A percentile compares a stretch with the other conserved stretches of the same genome.
phyloP scores from a whole-genome alignment of 2,113 vertebrate species.

The Tricholaema leucomelas region DNA sequence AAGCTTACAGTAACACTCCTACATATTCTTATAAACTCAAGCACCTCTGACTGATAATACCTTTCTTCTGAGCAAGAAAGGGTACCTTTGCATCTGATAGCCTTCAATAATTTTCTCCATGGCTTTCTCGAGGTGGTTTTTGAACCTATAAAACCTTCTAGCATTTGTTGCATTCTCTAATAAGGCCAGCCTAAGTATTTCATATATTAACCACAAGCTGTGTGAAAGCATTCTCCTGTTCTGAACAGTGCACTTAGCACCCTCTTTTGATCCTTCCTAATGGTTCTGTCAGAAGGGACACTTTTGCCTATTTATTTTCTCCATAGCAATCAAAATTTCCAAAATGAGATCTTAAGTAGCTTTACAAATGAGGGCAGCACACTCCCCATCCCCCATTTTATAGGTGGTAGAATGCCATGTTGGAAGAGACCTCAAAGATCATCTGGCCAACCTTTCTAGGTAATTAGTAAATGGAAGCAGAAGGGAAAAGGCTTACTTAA shows the following conservation, averaged over 20 bases:
- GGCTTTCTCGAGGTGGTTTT: not conserved
- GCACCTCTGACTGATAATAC: not conserved
- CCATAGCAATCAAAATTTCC: not conserved
- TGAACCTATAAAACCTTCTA: not conserved
- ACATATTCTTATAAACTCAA: not conserved
- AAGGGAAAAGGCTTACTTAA: not conserved
- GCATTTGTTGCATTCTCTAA: not conserved
- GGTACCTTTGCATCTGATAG: not conserved
- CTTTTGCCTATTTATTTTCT: not conserved
- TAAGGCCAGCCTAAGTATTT: not conserved
- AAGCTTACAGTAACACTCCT: not conserved
- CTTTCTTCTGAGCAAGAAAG: not conserved
- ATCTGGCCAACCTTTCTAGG: too few species aligned
- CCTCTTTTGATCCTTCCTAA: not conserved
- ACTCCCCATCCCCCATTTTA: not conserved
- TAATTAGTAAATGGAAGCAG: not conserved
- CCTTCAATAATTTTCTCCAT: not conserved
- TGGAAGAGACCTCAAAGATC: too few species aligned
- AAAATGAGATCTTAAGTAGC: not conserved
- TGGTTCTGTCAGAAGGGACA: not conserved
- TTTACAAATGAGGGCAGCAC: not conserved
- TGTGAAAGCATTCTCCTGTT: not conserved
- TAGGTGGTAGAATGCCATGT: not conserved
- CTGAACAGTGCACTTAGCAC: not conserved
- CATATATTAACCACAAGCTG: not conserved